Evolutionary conservation across 1,140 invertebrate species (phyloP).

Genomic region (Sitophilus oryzae): DNA sequence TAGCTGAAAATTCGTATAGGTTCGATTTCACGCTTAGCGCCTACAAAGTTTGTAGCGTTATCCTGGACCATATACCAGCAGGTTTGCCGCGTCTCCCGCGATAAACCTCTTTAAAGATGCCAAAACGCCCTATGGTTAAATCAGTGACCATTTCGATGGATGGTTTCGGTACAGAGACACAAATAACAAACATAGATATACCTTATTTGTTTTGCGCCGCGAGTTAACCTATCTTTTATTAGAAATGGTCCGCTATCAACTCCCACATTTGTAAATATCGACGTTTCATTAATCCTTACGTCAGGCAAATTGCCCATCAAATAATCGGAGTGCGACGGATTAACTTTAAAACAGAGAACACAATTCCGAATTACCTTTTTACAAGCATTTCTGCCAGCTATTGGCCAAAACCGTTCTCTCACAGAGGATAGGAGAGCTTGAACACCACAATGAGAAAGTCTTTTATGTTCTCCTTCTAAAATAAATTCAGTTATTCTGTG

Average conservation of each 20-base stretch:
- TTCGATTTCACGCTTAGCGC: slow-evolving; percentile 22
- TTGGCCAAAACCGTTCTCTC: slow-evolving; percentile 30
- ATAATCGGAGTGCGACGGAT: slow-evolving; percentile 8
- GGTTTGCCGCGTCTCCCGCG: no score
- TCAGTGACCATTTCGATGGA: no score
- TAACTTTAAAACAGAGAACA: slow-evolving; percentile 24
- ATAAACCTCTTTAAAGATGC: slow-evolving; percentile 35
- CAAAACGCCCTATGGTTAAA: slow-evolving; percentile 30
- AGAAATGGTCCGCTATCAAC: no score
- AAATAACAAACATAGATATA: slow-evolving; percentile 22
- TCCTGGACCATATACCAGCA: slow-evolving; percentile 33
- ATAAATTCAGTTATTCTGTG: slow-evolving; percentile 27
- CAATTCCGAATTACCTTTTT: slow-evolving; percentile 17
- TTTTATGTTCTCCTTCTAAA: slow-evolving; percentile 24
- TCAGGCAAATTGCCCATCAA: slow-evolving; percentile 4
- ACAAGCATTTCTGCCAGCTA: slow-evolving; percentile 8
- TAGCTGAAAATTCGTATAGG: slow-evolving; percentile 45
- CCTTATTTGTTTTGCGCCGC: slow-evolving; percentile 36
- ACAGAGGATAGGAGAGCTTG: slow-evolving; percentile 22
- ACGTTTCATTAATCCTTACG: not conserved
- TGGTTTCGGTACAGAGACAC: no score
- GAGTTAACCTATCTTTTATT: no score
- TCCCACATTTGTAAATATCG: slow-evolving; percentile 27
- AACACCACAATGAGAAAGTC: slow-evolving; percentile 29
- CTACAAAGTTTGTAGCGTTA: slow-evolving; percentile 35